Evolutionary conservation across 1,140 invertebrate genomes (phyloP), one percentile per base, ranked within the genome.

Genomic region (Harpegnathos saltator): DNA sequence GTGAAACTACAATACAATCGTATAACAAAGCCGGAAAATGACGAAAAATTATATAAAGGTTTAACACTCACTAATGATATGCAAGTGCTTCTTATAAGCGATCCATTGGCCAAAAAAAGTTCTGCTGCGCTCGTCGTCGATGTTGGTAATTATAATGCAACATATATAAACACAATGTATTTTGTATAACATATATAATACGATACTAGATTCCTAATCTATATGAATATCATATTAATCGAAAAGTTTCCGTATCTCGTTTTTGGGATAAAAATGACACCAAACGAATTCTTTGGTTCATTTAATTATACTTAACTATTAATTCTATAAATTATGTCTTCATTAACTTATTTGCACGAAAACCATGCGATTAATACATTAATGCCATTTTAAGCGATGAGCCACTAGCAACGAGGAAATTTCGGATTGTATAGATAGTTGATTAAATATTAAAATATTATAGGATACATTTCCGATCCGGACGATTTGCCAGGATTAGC

Each of bases 31-130:
- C 97, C 97, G 1, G 94, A 95, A 69, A 96, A 97, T 90, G 98
- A 99, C 91, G 97, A 97, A 87, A 93, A 97, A 61, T 87, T 93
- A 2, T 99, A 99, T 91, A 95, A 98, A 85, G 98, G 98, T 5
- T 93, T 99, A 12, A 94, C 97, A 80, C 93, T 99, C n/a, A 94
- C 95, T 1, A 99, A 99, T 95, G 95, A 97, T 38, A 95, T 99
- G 91, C 98, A 98, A 94, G 97, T 99, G 7, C 91, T 99, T 19
- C 94, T 99, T 0, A 97, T 99, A 72, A 99, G 98, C 93, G 98
- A 99, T 95, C 95, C 97, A 4, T 96, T 95, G 1, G 99, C 98
- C 0, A 98, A 99, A 92, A 99, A 99, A 92, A 98, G 98, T 61
- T 98, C 98, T 1, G 98, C 98, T 38, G 96, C 98, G 15, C 89